Evolutionary conservation across 2,113 vertebrate species (phyloP).

Genomic region (Circaetus gallicus): DNA sequence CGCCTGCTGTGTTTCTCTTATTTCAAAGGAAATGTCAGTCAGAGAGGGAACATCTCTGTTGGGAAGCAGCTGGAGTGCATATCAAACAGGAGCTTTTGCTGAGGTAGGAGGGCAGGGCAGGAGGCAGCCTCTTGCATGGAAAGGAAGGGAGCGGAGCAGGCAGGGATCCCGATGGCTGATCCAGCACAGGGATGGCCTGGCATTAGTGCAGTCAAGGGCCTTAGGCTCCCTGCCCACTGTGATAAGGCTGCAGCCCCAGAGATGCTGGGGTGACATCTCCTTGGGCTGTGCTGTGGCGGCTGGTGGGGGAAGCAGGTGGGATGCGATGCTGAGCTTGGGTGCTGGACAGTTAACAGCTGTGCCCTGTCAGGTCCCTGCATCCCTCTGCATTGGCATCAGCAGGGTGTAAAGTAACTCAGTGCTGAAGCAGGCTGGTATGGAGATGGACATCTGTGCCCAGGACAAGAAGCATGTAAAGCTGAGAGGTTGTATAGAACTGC

Average conservation of each 20-base stretch:
- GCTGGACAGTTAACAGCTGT: background rate
- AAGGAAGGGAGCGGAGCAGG: background rate
- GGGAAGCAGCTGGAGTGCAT: background rate
- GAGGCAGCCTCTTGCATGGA: background rate
- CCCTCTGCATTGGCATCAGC: background rate
- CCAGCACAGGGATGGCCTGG: background rate
- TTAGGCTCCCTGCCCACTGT: background rate
- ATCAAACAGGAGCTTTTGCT: background rate
- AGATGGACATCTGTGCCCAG: background rate
- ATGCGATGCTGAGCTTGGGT: background rate
- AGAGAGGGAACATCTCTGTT: background rate
- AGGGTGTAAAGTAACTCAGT: background rate
- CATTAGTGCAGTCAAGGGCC: background rate
- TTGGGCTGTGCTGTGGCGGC: background rate
- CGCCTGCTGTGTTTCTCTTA: background rate
- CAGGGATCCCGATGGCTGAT: background rate
- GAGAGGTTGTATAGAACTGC: background rate
- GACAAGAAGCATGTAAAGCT: background rate
- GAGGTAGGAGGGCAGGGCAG: background rate
- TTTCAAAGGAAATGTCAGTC: conserved; percentile 39
- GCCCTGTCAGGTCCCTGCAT: background rate
- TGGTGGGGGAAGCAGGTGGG: background rate
- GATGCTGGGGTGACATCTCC: background rate
- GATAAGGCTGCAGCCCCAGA: background rate
- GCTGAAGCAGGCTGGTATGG: background rate